These are phyloP conservation scores for Falcunculus frontatus DNA, from an alignment of 2,113 vertebrate species.

Conservation along the genomic window DNA sequence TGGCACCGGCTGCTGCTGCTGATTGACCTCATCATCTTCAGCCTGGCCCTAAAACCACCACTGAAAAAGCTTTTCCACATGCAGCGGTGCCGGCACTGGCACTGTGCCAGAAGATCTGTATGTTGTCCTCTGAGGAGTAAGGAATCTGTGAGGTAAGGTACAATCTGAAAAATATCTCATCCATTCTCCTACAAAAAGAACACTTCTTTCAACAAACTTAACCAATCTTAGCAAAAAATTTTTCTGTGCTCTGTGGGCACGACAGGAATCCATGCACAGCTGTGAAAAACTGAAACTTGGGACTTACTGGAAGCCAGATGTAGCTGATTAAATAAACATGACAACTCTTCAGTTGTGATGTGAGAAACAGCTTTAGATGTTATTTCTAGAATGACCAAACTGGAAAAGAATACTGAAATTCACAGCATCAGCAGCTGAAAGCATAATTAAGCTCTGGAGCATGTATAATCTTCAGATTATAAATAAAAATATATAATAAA, in stretches of 20 bases:
- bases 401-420: not conserved
- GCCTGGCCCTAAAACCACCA: not conserved
- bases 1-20: not conserved
- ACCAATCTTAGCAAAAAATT: not conserved
- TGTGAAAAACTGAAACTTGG: conserved; percentile 3
- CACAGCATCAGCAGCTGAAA: not conserved
- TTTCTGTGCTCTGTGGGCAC: not conserved
- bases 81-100: not conserved
- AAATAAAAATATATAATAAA: not conserved
- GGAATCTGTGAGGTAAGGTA: not conserved
- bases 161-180: not conserved
- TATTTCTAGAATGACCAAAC: conserved; percentile 4
- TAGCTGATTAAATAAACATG: conserved; percentile 25
- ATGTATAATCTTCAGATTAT: not conserved
- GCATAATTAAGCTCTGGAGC: not conserved
- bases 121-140: not conserved
- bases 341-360: not conserved
- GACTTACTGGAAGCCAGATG: conserved; percentile 20
- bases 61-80: not conserved
- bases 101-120: not conserved
- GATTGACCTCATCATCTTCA: not conserved
- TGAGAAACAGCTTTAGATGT: not conserved
- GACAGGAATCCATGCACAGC: not conserved
- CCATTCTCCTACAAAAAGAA: not conserved
- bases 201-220: not conserved